phyloP scores from a whole-genome alignment of 2,888 invertebrate species.

The Vesta saturnalis region DNA sequence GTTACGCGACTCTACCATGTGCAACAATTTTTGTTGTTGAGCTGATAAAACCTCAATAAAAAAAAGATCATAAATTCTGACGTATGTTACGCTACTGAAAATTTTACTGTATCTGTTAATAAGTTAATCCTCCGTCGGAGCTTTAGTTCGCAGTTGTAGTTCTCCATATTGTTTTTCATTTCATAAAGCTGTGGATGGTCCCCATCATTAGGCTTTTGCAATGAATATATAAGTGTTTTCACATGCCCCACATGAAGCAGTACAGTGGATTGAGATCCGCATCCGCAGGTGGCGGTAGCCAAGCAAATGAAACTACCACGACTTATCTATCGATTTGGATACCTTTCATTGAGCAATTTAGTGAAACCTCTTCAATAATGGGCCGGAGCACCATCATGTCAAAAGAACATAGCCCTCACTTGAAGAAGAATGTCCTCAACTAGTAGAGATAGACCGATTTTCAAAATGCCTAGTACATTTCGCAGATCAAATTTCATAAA shows the following conservation, averaged over 20 bases:
- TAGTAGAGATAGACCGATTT: not conserved
- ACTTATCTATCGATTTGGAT: not conserved
- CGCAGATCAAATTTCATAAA: not conserved
- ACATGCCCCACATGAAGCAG: not conserved
- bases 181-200: too few relatives aligned
- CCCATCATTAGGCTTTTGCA: not conserved
- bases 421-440: not conserved
- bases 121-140: too few relatives aligned
- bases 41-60: too few relatives aligned
- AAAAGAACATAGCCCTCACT: not conserved
- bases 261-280: not conserved
- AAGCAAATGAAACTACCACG: not conserved
- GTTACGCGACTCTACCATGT: too few relatives aligned
- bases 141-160: too few relatives aligned
- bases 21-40: too few relatives aligned
- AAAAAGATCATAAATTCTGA: too few relatives aligned
- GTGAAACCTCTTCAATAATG: not conserved
- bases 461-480: not conserved
- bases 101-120: too few relatives aligned
- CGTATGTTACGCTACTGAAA: too few relatives aligned
- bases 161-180: too few relatives aligned
- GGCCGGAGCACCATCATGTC: not conserved
- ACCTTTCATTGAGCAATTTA: not conserved
- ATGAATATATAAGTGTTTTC: not conserved
- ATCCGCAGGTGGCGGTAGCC: not conserved